Base-by-base conservation (phyloP, 2,888 invertebrate species). In the Drosophila paranaensis region DNA sequence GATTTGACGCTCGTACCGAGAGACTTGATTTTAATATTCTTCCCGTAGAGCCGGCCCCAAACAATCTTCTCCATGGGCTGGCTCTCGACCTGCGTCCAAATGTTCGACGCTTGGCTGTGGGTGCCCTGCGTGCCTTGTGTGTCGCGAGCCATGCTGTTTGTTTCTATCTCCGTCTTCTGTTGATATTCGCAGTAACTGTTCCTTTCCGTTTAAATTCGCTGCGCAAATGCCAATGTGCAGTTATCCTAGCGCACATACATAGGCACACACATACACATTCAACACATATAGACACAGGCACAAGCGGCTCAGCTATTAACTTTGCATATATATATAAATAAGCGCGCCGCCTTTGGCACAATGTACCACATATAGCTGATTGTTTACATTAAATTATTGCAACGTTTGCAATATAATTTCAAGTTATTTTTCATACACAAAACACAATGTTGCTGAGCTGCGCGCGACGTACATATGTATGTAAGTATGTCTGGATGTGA, bases 41-140 rank as follows among this genome's bases (percentile, higher is more conserved):
- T 93, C 9, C 92, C 90, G 74, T 92, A 92, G 3, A 93, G 82
- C 11, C 93, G 86, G 14, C 93, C 93, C 93, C 93, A 93, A 11
- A 93, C 88, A 4, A 93, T 87, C 46, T 88, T 91, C 14, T 92
- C 91, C 63, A 93, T 91, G 0, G 92, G 91, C 55, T 93, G 92
- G n/a, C 92, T 92, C 48, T 93, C 92, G n/a, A 92, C 64, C 56
- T 92, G 90, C 0, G 88, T 88, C 92, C 92, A 93, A 53, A 91
- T 77, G 45, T 91, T 88, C 0, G 92, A 92, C 3, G 80, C 79
- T 54, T 91, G 91, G 30, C 91, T 93, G 66, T 92, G 92, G 5
- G 93, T 92, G 5, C 79, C 89, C 60, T 82, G 83, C 6, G 89
- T 89, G 30, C 79, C 87, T 66, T 91, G 90, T 0, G 90, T 91